Conservation (phyloP, 2,888 invertebrate species). For the Pharmacophagus antenor region DNA sequence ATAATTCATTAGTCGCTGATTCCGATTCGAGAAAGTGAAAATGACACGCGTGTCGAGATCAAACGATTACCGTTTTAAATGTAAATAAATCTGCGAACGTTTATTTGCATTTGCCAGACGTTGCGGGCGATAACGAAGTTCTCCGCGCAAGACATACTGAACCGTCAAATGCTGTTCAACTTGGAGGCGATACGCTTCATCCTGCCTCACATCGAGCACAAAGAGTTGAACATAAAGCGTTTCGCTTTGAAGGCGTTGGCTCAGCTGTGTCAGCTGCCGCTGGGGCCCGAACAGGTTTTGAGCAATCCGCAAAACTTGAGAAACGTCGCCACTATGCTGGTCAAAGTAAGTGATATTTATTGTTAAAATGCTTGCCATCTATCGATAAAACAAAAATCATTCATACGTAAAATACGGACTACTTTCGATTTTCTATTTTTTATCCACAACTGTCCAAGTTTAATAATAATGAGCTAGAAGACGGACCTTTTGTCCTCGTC, state of each 20-base stretch:
- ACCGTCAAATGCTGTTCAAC: constrained; percentile 57
- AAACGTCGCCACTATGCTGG: constrained; percentile 63
- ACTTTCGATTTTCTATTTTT: too few species aligned
- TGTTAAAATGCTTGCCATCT: too few species aligned
- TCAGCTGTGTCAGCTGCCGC: constrained; percentile 71
- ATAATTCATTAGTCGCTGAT: too few species aligned
- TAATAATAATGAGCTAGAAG: too few species aligned
- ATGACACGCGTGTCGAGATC: too few species aligned
- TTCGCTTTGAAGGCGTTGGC: constrained; percentile 78
- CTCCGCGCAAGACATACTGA: constrained; percentile 62
- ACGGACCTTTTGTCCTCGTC: too few species aligned
- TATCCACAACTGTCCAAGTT: too few species aligned
- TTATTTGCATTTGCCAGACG: constrained; percentile 51
- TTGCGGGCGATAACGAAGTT: constrained; percentile 72
- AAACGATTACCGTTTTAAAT: too few species aligned
- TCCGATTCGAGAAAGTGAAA: too few species aligned
- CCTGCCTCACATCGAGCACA: constrained; percentile 61
- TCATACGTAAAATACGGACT: too few species aligned
- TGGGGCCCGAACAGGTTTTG: constrained; percentile 70
- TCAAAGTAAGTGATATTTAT: constrained; percentile 48
- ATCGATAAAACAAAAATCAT: too few species aligned
- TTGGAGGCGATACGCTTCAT: constrained; percentile 60
- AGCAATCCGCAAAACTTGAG: constrained; percentile 58
- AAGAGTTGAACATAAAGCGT: constrained; percentile 65
- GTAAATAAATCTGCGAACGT: too few species aligned